phyloP scores from a whole-genome alignment of 2,797 vertebrate species.

The Cossypha dichroa region DNA sequence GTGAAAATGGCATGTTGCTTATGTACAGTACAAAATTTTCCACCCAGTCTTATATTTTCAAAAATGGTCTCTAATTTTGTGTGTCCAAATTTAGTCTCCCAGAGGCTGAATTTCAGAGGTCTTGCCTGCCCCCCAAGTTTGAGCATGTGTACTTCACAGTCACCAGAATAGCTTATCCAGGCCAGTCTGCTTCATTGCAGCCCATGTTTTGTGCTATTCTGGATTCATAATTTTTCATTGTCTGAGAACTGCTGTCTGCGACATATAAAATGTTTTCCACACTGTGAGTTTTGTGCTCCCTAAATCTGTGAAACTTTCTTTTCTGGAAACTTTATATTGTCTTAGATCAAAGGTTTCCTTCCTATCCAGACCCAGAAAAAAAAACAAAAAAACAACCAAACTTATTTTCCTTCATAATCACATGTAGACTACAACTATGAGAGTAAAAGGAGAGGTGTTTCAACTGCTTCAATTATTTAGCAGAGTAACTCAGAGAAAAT shows the following conservation, averaged over 20 bases:
- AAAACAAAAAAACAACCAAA: not conserved
- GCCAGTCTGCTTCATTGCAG: fast-evolving
- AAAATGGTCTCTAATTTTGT: slow-evolving; percentile 34
- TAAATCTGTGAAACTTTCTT: not conserved
- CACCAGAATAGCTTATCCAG: not conserved
- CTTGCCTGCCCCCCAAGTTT: not conserved
- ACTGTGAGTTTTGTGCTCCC: not conserved
- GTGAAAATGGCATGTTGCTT: slow-evolving; percentile 21
- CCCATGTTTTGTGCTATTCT: not conserved
- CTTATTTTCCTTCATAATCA: not conserved
- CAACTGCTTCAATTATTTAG: not conserved
- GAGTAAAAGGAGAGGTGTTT: not conserved
- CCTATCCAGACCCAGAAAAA: not conserved
- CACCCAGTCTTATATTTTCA: slow-evolving; percentile 2
- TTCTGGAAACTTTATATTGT: not conserved
- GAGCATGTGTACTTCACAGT: not conserved
- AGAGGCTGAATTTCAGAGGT: not conserved
- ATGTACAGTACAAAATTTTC: not conserved
- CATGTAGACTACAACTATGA: not conserved
- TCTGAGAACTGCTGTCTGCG: not conserved
- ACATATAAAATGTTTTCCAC: not conserved
- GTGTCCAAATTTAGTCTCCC: slow-evolving; percentile 10
- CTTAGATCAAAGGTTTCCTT: not conserved
- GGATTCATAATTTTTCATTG: not conserved
- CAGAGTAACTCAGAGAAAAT: not conserved